Conservation (phyloP, 2,113 vertebrate genomes). For the Mormyrus lacerda region DNA sequence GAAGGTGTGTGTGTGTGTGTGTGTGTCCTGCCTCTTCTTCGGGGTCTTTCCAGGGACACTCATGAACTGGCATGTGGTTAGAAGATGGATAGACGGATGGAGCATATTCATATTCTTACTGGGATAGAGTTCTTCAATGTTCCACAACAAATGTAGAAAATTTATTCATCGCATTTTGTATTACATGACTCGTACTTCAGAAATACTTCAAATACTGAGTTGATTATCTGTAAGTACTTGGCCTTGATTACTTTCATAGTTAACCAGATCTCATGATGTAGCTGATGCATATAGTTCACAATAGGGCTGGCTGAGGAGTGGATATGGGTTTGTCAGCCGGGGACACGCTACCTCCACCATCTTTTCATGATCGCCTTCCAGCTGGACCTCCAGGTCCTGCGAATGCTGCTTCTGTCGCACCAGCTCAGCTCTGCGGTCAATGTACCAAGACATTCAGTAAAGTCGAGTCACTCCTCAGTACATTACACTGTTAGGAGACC, state of each 20-base stretch:
- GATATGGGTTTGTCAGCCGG: background rate
- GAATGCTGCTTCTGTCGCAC: conserved; percentile 73
- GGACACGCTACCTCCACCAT: conserved; percentile 67
- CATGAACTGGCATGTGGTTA: background rate
- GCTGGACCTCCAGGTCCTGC: conserved; percentile 71
- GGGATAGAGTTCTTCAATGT: background rate
- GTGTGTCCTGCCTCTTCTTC: background rate
- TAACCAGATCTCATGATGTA: background rate
- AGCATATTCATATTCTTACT: background rate
- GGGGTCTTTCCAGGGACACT: background rate
- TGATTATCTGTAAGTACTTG: background rate
- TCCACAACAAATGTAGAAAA: background rate
- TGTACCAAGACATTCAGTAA: background rate
- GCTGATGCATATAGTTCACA: background rate
- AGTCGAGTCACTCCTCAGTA: background rate
- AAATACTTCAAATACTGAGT: background rate
- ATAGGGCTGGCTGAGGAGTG: background rate
- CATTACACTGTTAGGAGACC: background rate
- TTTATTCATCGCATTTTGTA: background rate
- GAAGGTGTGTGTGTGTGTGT: background rate
- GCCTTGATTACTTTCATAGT: background rate
- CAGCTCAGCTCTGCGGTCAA: conserved; percentile 71
- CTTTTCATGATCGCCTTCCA: conserved; percentile 70
- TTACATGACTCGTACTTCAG: background rate
- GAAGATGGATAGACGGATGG: background rate